Conservation (phyloP, 2,888 invertebrate species). For the Polietes domitor region DNA sequence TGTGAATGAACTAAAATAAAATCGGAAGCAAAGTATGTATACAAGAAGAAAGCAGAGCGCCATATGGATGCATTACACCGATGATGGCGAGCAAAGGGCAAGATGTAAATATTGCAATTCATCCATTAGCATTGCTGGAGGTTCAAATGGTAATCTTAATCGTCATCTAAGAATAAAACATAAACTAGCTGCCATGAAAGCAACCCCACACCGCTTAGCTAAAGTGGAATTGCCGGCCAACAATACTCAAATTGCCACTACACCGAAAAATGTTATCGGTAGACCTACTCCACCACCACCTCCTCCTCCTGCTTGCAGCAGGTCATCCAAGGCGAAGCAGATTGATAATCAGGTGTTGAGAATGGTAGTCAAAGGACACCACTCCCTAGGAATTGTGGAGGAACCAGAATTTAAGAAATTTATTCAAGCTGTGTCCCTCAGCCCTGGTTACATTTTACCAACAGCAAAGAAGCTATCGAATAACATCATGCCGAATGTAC, state of each 20-base stretch:
- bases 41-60: slow-evolving; percentile 19
- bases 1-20: no score
- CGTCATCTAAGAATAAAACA: slow-evolving; percentile 31
- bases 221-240: not conserved
- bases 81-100: slow-evolving; percentile 35
- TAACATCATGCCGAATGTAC: not conserved
- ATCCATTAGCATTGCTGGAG: slow-evolving; percentile 8
- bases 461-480: slow-evolving; percentile 10
- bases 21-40: not conserved
- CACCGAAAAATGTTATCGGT: no score
- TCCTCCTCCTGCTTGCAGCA: not conserved
- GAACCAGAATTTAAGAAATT: slow-evolving; percentile 25
- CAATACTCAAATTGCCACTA: not conserved
- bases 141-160: slow-evolving; percentile 22
- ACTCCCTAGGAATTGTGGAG: slow-evolving; percentile 21
- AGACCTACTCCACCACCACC: no score
- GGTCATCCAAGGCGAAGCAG: not conserved
- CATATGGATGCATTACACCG: slow-evolving; percentile 38
- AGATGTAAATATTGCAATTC: slow-evolving; percentile 52
- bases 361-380: slow-evolving; percentile 31
- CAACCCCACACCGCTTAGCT: not conserved
- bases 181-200: not conserved
- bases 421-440: not conserved
- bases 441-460: slow-evolving; percentile 22
- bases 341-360: slow-evolving; percentile 26